Base-by-base conservation (phyloP, 2,888 invertebrate genomes). In the Drosophila vallismaia region DNA sequence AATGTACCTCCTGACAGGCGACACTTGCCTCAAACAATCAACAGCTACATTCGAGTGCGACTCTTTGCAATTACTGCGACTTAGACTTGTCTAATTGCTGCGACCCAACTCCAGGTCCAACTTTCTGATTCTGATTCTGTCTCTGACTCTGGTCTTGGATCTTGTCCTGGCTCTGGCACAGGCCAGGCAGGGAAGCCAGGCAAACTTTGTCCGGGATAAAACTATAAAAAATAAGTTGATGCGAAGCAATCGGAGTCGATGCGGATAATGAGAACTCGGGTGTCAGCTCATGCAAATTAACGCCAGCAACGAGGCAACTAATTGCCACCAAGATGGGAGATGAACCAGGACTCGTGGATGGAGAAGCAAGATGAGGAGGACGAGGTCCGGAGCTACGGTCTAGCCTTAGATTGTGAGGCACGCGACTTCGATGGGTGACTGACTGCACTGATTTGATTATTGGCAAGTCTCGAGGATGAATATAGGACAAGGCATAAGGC, bases 41-140 rank as follows among this genome's bases (percentile, higher is more conserved):
- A 60, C 66, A 71, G 80, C 52, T 62, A 57, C 44, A 67, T 31
- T 67, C 56, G 70, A 79, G 59, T 69, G 49, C 38, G 57, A 86
- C 79, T 83, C 79, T 74, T 40, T 56, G 79, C 83, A 86, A 79
- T 79, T 79, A 79, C 79, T 79, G 83, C 68, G 86, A 66, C 84
- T 83, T 75, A 67, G 84, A 72, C 72, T 84, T 80, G 76, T 81
- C 77, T 80, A 80, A 80, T 86, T 86, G 84, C 84, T 68, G 81
- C 67, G 67, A 45, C 72, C 24, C 31, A 19, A 19, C 31, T 3
- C 9, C 48, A 8, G 19, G 31, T 19, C 9, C 19, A 19, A 24
- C 40, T 42, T 42, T 42, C 14, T 14, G 40, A 42, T 12, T 12
- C 38, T n/a, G 38, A 7, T 7, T 5, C 38, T n/a, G 38, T 12